These are phyloP conservation scores for Calliphora vicina DNA, from an alignment of 1,140 invertebrate species.

Conservation along the genomic window DNA sequence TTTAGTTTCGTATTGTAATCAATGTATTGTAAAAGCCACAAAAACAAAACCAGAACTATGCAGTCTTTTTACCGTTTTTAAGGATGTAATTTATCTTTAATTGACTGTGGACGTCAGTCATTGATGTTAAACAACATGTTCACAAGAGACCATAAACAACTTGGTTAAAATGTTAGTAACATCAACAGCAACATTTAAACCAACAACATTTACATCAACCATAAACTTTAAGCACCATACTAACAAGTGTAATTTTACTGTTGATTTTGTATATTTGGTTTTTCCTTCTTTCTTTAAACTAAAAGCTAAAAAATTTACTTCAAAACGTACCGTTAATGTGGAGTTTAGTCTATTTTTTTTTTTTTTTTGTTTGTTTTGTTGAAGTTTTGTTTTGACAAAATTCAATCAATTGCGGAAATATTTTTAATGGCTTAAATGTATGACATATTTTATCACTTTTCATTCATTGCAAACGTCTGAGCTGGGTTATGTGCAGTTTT, in stretches of 20 bases:
- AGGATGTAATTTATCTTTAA: conserved; percentile 34
- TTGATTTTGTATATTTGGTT: not conserved
- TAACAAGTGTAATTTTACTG: conserved; percentile 13
- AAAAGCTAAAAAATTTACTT: not conserved
- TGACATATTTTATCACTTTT: conserved; percentile 12
- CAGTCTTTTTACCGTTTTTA: conserved; percentile 6
- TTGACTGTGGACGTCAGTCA: conserved; percentile 34
- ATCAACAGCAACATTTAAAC: not conserved
- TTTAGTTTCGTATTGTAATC: not conserved
- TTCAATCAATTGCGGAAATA: conserved; percentile 13
- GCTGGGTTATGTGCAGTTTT: not conserved
- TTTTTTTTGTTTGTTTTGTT: too few species aligned
- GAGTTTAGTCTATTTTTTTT: not conserved
- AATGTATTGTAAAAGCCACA: not conserved
- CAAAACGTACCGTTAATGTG: not conserved
- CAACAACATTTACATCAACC: conserved; percentile 7
- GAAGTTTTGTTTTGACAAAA: not conserved
- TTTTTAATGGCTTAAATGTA: not conserved
- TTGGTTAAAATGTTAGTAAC: conserved; percentile 6
- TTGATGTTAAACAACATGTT: conserved; percentile 31
- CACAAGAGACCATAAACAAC: conserved; percentile 35
- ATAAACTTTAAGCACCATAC: conserved; percentile 3
- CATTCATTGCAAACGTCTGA: not conserved
- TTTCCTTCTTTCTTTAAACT: not conserved
- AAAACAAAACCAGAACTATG: not conserved